Percentiles rank a stretch among this genome's conserved stretches.
phyloP scores from a whole-genome alignment of 1,140 invertebrate species.

The Acromyrmex heyeri region DNA sequence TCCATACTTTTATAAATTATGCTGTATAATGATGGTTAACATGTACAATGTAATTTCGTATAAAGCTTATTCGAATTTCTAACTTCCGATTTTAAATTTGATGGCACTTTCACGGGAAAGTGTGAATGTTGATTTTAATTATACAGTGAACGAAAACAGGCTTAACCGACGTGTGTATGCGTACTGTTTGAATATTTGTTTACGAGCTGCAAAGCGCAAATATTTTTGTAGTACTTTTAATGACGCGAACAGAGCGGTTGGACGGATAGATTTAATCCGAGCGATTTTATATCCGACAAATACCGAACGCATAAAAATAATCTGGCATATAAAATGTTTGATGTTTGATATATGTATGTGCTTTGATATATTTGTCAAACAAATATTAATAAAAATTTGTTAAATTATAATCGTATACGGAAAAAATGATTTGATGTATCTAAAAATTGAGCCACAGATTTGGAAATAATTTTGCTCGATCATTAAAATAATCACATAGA shows the following conservation, averaged over 20 bases:
- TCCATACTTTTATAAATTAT: not conserved
- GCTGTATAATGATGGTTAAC: not conserved
- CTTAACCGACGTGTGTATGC: not conserved
- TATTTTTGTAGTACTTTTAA: slow-evolving; percentile 54
- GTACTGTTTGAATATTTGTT: slow-evolving; percentile 52
- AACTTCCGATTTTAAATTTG: slow-evolving; percentile 43
- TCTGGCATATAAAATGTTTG: not conserved
- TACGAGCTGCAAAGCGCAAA: slow-evolving; percentile 28
- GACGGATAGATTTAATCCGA: slow-evolving; percentile 8
- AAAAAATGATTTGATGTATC: too few relatives aligned
- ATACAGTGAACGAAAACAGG: slow-evolving; percentile 15
- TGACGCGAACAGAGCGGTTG: not conserved
- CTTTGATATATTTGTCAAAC: not conserved
- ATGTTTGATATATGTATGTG: not conserved
- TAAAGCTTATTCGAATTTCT: slow-evolving; percentile 18
- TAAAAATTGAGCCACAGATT: too few relatives aligned
- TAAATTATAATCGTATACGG: not conserved
- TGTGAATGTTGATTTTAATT: slow-evolving; percentile 56
- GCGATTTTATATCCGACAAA: slow-evolving; percentile 4
- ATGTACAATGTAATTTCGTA: not conserved
- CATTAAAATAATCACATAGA: too few relatives aligned
- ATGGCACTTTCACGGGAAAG: slow-evolving; percentile 13
- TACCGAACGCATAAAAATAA: not conserved
- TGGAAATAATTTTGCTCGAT: too few relatives aligned
- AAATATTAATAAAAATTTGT: slow-evolving; percentile 23